Base-by-base conservation (phyloP, 1,140 invertebrate genomes). In the Scylla paramamosain region DNA sequence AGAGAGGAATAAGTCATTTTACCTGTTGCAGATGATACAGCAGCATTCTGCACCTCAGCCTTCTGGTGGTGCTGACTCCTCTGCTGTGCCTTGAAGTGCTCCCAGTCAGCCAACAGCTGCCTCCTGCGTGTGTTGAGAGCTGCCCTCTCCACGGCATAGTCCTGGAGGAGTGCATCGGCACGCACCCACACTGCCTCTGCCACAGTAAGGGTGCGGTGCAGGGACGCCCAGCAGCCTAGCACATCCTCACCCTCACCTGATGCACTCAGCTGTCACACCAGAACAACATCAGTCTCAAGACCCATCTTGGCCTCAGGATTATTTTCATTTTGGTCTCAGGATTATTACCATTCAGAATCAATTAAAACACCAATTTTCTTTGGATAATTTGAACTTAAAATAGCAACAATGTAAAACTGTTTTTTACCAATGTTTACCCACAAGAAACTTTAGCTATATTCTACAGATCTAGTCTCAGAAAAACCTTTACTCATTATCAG, bases 81-180 rank as follows among this genome's bases (percentile, higher is more conserved):
- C 31, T 96, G 95, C 45, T 94, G 93, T n/a, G 95, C 90, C 83
- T 96, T 96, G 88, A 96, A 94, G 4, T 95, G 95, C 82, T 94
- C 95, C 95, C 95, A 96, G 28, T 94, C 93, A 6, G 95, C 91
- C 83, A 94, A 59, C 29, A 96, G 88, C 87, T 96, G 95, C 83
- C 95, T 94, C 12, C 95, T 91, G 46, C 93, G 93, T 16, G 95
- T 94, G 82, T 77, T 94, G 16, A 94, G 52, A 29, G 95, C 95
- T n/a, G 93, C 95, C 20, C 95, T 39, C 45, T 96, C 95, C n/a
- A 96, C 91, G 0, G 95, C 91, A 86, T 96, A 96, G 32, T 96
- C 95, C 89, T 96, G 95, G 10, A 96, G 77, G 31, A 94, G 93
- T 20, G 89, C 67, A 83, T 96, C 95, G 29, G 93, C 93, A 32